A percentile compares a stretch with the other conserved stretches of the same genome.
Conservation (phyloP, 2,113 vertebrate species). For the Butorides virescens region DNA sequence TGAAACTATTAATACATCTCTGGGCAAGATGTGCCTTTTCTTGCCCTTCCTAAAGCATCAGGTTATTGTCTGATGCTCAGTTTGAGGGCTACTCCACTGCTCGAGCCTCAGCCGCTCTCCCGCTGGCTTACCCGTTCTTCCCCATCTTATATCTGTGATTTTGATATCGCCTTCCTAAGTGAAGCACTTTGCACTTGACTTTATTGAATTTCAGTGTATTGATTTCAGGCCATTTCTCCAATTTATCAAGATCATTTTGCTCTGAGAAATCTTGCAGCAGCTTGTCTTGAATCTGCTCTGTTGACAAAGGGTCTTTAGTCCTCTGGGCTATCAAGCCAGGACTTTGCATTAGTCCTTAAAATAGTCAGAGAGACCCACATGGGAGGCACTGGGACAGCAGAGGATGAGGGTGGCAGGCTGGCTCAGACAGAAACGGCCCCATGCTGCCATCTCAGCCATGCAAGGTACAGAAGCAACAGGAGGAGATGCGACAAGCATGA, state of each 20-base stretch:
- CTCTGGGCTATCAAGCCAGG: slow-evolving; percentile 2
- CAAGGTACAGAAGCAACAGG: not conserved
- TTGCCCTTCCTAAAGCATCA: slow-evolving; percentile 10
- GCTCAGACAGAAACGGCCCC: not conserved
- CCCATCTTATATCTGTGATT: not conserved
- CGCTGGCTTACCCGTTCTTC: slow-evolving; percentile 3
- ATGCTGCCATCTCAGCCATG: not conserved
- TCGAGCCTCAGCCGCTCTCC: not conserved
- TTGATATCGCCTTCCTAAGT: slow-evolving; percentile 28
- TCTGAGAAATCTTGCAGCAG: slow-evolving; percentile 48
- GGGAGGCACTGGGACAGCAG: not conserved
- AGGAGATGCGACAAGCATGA: not conserved
- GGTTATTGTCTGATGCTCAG: slow-evolving; percentile 12
- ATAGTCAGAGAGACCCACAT: not conserved
- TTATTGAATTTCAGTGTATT: slow-evolving; percentile 61
- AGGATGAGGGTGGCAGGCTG: not conserved
- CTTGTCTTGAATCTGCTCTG: slow-evolving; percentile 32
- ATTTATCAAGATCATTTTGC: slow-evolving; percentile 65
- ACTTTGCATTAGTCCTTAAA: slow-evolving; percentile 13
- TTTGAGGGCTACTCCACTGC: slow-evolving; percentile 11
- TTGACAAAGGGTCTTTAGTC: slow-evolving; percentile 47
- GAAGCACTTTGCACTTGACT: slow-evolving; percentile 52
- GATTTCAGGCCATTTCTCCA: slow-evolving; percentile 60
- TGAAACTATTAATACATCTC: not conserved
- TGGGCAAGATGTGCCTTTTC: not conserved